Conservation (phyloP, 2,113 vertebrate genomes). For the Mormyrus lacerda region DNA sequence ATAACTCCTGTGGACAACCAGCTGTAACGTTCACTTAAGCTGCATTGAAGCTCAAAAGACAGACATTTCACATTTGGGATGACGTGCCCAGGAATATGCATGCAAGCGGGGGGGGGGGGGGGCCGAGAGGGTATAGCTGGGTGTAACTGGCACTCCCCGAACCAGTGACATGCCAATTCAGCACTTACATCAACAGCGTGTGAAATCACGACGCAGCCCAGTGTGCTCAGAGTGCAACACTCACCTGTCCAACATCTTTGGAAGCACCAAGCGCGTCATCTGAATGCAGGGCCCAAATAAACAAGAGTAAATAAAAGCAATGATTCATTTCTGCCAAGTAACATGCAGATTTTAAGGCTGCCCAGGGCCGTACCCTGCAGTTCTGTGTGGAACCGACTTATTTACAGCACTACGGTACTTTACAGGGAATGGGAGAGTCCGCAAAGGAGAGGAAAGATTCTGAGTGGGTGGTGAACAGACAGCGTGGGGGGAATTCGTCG, state of each 20-base stretch:
- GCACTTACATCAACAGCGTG: background rate
- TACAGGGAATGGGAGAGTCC: conserved; percentile 6
- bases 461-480: conserved; percentile 58
- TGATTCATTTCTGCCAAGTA: background rate
- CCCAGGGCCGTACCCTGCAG: background rate
- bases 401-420: background rate
- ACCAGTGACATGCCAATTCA: background rate
- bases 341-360: background rate
- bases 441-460: conserved; percentile 28
- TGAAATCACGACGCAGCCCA: background rate
- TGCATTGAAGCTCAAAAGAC: background rate
- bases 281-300: conserved; percentile 38
- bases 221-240: conserved; percentile 30
- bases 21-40: background rate
- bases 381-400: background rate
- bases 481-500: conserved; percentile 51
- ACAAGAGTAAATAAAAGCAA: background rate
- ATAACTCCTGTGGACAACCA: background rate
- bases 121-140: background rate
- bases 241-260: conserved; percentile 89
- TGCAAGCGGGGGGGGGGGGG: background rate
- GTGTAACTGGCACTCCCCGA: background rate
- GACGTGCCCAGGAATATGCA: background rate
- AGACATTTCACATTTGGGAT: background rate
- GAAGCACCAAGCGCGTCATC: conserved; percentile 91